These are phyloP conservation scores for Drosophila limbata DNA, from an alignment of 2,888 invertebrate genomes.

Conservation along the genomic window DNA sequence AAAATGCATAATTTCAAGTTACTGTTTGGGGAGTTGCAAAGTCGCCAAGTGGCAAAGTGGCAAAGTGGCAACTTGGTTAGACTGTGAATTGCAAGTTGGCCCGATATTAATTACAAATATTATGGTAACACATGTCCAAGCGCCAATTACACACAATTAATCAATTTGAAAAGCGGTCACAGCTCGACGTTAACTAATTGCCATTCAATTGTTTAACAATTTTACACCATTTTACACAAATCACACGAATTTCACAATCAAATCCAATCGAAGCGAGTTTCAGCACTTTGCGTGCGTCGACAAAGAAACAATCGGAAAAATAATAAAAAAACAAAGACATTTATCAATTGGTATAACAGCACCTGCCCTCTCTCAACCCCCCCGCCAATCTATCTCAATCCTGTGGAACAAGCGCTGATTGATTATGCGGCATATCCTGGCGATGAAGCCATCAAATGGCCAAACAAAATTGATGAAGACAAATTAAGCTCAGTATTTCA, in stretches of 20 bases:
- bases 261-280: conserved; percentile 20
- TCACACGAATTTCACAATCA: conserved; percentile 27
- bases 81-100: conserved; percentile 12
- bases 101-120: conserved; percentile 61
- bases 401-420: conserved; percentile 67
- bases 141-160: conserved; percentile 54
- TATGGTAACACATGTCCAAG: conserved; percentile 61
- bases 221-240: conserved; percentile 50
- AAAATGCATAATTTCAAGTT: conserved; percentile 55
- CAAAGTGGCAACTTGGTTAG: conserved; percentile 13
- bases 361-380: background rate
- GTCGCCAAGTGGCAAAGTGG: conserved; percentile 21
- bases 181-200: conserved; percentile 53
- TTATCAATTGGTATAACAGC: conserved; percentile 54
- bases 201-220: conserved; percentile 55
- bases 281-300: conserved; percentile 50
- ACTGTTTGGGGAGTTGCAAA: conserved; percentile 26
- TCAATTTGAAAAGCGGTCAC: conserved; percentile 42
- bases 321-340: conserved; percentile 30
- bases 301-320: conserved; percentile 6
- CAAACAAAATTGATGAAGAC: conserved; percentile 70
- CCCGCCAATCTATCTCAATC: conserved; percentile 1
- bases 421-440: conserved; percentile 66
- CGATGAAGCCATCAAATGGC: conserved; percentile 73
- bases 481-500: conserved; percentile 49